Evolutionary conservation across 2,797 vertebrate species (phyloP).

Genomic region (Crocodylus rhombifer): DNA sequence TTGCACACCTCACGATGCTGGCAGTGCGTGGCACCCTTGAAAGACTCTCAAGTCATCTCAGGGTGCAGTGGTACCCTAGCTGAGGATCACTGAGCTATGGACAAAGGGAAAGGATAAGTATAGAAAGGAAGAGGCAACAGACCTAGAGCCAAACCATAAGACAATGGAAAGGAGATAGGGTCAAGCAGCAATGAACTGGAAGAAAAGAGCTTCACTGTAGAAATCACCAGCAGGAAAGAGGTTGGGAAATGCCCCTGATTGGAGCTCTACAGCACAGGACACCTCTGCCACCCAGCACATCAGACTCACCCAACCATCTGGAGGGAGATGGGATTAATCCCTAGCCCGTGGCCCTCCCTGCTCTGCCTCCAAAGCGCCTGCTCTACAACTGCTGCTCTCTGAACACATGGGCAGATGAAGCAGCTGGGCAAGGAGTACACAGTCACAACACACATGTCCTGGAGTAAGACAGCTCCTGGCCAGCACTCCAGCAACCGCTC

Average conservation of each 20-base stretch:
- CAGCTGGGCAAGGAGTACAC: background rate
- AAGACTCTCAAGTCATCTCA: no score
- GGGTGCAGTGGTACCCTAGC: no score
- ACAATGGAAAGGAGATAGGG: background rate
- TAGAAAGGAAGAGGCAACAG: background rate
- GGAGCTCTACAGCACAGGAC: background rate
- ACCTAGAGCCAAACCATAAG: background rate
- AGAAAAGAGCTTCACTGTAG: background rate
- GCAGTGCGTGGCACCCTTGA: no score
- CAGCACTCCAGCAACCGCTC: background rate
- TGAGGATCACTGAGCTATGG: background rate
- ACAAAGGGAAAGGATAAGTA: background rate
- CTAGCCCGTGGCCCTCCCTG: background rate
- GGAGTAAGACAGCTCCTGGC: background rate
- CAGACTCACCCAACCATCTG: background rate
- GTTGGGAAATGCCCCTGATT: background rate
- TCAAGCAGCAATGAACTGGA: background rate
- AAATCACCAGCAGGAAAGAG: background rate
- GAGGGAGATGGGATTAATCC: background rate
- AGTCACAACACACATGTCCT: background rate
- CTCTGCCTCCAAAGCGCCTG: background rate
- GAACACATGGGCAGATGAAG: background rate
- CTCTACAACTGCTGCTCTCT: background rate
- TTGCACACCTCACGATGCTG: no score
- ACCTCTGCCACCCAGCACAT: background rate